Evolutionary conservation across 2,797 vertebrate species (phyloP), one percentile per base, ranked within the genome.

Genomic region (Salmo trutta): DNA sequence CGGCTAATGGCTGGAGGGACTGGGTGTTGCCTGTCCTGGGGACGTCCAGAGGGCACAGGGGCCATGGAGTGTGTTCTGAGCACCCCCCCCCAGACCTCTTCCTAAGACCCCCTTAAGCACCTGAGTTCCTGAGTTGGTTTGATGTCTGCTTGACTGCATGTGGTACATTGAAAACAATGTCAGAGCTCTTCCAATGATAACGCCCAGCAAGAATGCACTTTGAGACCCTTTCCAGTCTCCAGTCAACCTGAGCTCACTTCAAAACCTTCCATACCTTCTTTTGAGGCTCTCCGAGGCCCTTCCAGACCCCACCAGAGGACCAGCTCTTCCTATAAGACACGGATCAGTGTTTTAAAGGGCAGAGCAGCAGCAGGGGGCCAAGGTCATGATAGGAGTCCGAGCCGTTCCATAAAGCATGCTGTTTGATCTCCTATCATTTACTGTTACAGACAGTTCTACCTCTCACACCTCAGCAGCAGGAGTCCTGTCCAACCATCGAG

Each of bases 1-100:
- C 84, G 87, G 89, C 89, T 92, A 92, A 93, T 91, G 89, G 89
- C 92, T 91, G 89, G 89, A 80, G 79, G 84, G 81, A 84, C 82
- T 78, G 76, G 88, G 78, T 69, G 71, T 71, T 0, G 52, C 24
- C 86, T 82, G 78, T 80, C 80, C 74, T 41, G 73, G 65, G 78
- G 81, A 53, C 82, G 81, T 24, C 86, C 87, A 90, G 88, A 90
- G 90, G 90, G 82, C 87, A 84, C 78, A 54, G 64, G 78, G 76
- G 83, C 73, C 75, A 81, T 78, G 73, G 79, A 90, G 85, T 83
- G 78, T 47, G 41, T 47, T 12, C 86, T 83, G 82, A 80, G 79
- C 74, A 54, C 59, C 54, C 65, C 15, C 65, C 15, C 24, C 56
- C 56, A 29, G 59, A 52, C 41, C 71, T 24, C 73, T 75, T 36